Evolutionary conservation across 2,797 vertebrate genomes (phyloP), one percentile per base, ranked within the genome.

Genomic region (Astyanax mexicanus): DNA sequence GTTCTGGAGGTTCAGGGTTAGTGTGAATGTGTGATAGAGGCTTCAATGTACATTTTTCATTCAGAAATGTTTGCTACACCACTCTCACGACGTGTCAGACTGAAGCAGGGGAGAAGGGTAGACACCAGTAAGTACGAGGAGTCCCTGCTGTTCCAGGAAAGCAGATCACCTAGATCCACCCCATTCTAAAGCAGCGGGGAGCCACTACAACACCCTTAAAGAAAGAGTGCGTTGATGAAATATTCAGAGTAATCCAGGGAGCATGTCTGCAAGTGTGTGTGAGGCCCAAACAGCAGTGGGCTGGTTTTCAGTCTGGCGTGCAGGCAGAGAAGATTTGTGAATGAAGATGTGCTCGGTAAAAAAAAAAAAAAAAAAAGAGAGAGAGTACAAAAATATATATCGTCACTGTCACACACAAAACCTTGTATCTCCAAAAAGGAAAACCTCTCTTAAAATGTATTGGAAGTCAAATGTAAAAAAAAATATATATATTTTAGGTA

Each of bases 221-320:
- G 54, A 60, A 60, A 8, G 57, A 19, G 57, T 32, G 38, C 55
- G 62, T 57, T 65, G 42, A 72, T 73, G 27, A 38, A 73, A 69
- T 72, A 52, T 57, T 72, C 65, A 64, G 47, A 27, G 37, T 40
- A 75, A 69, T 67, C 47, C 37, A 45, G 12, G 40, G 38, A 65
- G 38, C 25, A 55, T 71, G 42, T 49, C 72, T 57, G 71, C 35
- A 2, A 71, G 19, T 45, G 19, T 58, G 57, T 37, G 35, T 17
- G 1, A 58, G 8, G 2, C 35, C 17, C 32, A 10, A 58, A 17
- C 29, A 58, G 13, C 19, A 73, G 45, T 65, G 45, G 15, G 25
- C 10, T 61, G 40, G 29, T 12, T 47, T 71, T 71, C 17, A 23
- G 40, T 47, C 58, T 32, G 32, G 27, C 21, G 6, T n/a, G 4